A percentile compares a stretch with the other conserved stretches of the same genome.
Evolutionary conservation across 92 coral and sea anemone genomes (phyloP).

Genomic region (Scolanthus callimorphus): DNA sequence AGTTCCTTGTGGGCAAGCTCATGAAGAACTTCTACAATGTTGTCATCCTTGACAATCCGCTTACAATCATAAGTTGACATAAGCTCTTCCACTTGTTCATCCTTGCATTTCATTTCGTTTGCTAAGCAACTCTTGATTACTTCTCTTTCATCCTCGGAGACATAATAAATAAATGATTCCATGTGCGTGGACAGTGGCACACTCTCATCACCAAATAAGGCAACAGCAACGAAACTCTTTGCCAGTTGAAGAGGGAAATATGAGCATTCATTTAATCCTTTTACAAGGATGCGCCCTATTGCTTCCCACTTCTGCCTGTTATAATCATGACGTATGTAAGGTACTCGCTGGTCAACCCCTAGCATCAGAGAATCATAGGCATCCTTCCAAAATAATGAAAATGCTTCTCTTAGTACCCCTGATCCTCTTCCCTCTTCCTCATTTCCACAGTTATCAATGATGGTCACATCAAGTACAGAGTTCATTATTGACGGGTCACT

Average conservation of each 20-base stretch:
- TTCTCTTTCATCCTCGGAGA: slow-evolving; percentile 34
- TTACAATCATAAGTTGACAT: slow-evolving; percentile 33
- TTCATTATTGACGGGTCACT: neutral
- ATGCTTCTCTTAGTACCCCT: neutral
- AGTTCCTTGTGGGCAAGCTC: slow-evolving; percentile 41
- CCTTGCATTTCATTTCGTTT: slow-evolving; percentile 23
- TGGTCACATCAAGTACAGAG: neutral
- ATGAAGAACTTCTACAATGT: slow-evolving; percentile 1
- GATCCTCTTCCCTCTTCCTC: slow-evolving; percentile 1
- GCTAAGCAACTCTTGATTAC: slow-evolving; percentile 16
- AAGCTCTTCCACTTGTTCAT: slow-evolving; percentile 32
- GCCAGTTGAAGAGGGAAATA: slow-evolving; percentile 22
- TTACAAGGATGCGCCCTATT: slow-evolving; percentile 15
- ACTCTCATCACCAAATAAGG: slow-evolving; percentile 27
- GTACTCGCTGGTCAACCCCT: too few species aligned
- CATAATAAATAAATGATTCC: slow-evolving; percentile 29
- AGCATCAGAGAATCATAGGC: too few species aligned
- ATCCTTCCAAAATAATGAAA: neutral
- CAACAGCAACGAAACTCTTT: slow-evolving; percentile 24
- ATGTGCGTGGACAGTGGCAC: slow-evolving; percentile 5
- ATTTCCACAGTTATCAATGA: neutral
- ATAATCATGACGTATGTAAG: slow-evolving; percentile 27
- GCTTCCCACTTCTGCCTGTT: slow-evolving; percentile 23
- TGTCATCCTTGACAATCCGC: slow-evolving; percentile 12
- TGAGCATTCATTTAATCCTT: slow-evolving; percentile 1